These are phyloP conservation scores for Neoseiulus cucumeris DNA, from an alignment of 1,140 invertebrate species.

Conservation along the genomic window DNA sequence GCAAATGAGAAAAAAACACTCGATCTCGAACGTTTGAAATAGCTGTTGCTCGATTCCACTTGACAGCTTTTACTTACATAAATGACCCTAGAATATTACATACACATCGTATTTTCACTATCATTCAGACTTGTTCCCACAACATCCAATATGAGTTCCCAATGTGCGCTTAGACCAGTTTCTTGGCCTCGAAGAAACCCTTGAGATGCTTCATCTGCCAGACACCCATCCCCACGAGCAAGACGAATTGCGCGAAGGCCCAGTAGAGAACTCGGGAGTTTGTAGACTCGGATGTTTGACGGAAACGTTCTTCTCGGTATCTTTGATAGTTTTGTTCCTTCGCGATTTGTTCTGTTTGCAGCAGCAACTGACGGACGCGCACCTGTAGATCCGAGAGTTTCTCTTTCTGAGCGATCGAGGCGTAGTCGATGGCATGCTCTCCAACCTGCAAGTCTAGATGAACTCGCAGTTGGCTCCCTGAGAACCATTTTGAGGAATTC, in stretches of 20 bases:
- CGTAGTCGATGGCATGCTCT: conserved; percentile 95
- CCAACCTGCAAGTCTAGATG: conserved; percentile 98
- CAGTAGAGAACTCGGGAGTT: conserved; percentile 93
- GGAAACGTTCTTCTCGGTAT: conserved; percentile 93
- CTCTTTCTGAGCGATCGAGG: conserved; percentile 89
- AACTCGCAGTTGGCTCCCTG: conserved; percentile 72
- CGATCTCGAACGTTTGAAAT: too few species aligned
- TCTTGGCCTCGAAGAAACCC: conserved; percentile 98
- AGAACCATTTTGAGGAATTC: conserved; percentile 91
- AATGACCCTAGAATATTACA: too few species aligned
- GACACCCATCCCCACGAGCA: conserved; percentile 75
- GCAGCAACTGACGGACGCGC: conserved; percentile 76
- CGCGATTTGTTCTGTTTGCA: conserved; percentile 96
- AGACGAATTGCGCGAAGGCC: conserved; percentile 75
- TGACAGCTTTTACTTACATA: too few species aligned
- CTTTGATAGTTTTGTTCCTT: conserved; percentile 99
- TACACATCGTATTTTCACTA: too few species aligned
- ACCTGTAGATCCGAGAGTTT: conserved; percentile 89
- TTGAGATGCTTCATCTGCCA: conserved; percentile 99
- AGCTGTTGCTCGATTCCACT: too few species aligned
- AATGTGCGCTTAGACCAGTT: conserved; percentile 54
- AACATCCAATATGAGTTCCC: neutral
- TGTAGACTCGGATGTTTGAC: conserved; percentile 91
- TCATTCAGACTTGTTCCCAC: neutral
- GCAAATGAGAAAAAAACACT: too few species aligned